phyloP scores from a whole-genome alignment of 2,113 vertebrate species.

The Acanthisitta chloris region DNA sequence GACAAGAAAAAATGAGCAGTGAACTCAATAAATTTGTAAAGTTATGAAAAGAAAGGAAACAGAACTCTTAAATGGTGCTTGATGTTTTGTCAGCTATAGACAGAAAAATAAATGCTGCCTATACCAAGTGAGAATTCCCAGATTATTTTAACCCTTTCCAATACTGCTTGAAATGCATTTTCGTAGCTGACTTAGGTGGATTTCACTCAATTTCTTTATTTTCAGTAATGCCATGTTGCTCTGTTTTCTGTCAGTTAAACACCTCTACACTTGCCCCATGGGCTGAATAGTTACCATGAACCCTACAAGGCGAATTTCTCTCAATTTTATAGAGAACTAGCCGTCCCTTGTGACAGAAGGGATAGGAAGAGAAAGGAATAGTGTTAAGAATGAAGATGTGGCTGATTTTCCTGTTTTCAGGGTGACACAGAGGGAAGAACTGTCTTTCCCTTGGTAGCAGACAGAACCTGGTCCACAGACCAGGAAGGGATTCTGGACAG shows the following conservation, averaged over 20 bases:
- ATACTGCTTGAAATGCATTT: not conserved
- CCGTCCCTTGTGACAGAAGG: not conserved
- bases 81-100: not conserved
- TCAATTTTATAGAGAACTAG: not conserved
- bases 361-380: not conserved
- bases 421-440: not conserved
- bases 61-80: not conserved
- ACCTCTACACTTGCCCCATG: fast-evolving
- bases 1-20: not conserved
- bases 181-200: not conserved
- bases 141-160: not conserved
- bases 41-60: not conserved
- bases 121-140: not conserved
- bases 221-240: not conserved
- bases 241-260: not conserved
- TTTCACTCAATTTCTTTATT: not conserved
- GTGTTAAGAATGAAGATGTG: not conserved
- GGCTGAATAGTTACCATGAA: not conserved
- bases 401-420: not conserved
- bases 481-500: not conserved
- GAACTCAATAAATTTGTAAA: not conserved
- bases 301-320: not conserved
- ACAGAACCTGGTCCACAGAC: not conserved
- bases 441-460: not conserved
- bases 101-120: not conserved